phyloP scores from a whole-genome alignment of 2,113 vertebrate genomes.

The Ondatra zibethicus region DNA sequence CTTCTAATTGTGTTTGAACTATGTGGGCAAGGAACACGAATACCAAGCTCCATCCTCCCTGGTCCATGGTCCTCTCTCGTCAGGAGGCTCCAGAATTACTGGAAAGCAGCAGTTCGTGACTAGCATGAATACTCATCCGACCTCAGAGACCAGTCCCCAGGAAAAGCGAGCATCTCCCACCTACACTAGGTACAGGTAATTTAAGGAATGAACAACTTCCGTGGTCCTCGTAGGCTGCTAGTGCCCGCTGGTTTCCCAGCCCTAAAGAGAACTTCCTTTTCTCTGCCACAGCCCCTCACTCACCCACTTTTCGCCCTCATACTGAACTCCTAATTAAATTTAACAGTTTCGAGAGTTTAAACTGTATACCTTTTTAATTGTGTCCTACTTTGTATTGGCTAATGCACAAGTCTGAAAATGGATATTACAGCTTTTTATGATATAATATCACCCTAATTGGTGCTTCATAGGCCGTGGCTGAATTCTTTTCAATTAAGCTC shows the following conservation, averaged over 20 bases:
- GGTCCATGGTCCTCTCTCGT: not conserved
- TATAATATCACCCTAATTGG: slow-evolving; percentile 92
- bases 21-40: slow-evolving; percentile 10
- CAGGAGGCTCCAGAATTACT: slow-evolving; percentile 48
- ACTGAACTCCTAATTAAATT: slow-evolving; percentile 82
- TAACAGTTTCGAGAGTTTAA: slow-evolving; percentile 80
- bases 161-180: slow-evolving; percentile 6
- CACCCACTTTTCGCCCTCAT: not conserved
- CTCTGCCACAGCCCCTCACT: not conserved
- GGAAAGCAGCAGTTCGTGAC: slow-evolving; percentile 33
- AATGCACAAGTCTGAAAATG: slow-evolving; percentile 88
- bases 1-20: slow-evolving; percentile 74
- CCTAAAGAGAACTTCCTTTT: slow-evolving; percentile 43
- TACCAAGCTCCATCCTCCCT: not conserved
- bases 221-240: not conserved
- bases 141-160: not conserved
- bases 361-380: slow-evolving; percentile 84
- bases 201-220: slow-evolving; percentile 22
- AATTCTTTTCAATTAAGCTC: slow-evolving; percentile 92
- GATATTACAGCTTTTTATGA: slow-evolving; percentile 93
- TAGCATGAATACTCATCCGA: slow-evolving; percentile 58
- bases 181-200: not conserved
- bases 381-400: slow-evolving; percentile 88
- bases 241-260: slow-evolving; percentile 1
- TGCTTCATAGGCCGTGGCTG: slow-evolving; percentile 89